Base-by-base conservation (phyloP, 2,888 invertebrate species). In the Zaprionus obscuricornis region DNA sequence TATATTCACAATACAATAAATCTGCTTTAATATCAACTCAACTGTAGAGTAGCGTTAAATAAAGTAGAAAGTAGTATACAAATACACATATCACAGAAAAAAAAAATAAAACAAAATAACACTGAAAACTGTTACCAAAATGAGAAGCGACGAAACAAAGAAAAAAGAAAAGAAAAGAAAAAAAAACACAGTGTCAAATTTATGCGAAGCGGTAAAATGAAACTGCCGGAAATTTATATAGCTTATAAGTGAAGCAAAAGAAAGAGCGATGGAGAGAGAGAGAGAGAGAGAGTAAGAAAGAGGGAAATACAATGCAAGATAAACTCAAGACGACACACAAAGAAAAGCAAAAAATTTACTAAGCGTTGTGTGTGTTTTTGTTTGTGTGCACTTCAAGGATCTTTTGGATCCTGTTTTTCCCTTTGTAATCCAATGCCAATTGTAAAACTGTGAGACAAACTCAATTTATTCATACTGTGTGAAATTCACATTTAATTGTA, bases 201-300 rank as follows among this genome's bases (percentile, higher is more conserved):
- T 66, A 69, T 71, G 63, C 71, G 67, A 78, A 78, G 71, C 67
- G 79, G 64, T 83, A 64, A 83, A 74, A 70, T 36, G 58, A 58
- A 75, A 76, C 75, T 71, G 71, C 64, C 83, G 67, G 79, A 83
- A 74, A 83, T 76, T 83, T 76, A 74, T 83, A 76, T 78, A 59
- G 75, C 83, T 76, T 76, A 83, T 71, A 43, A 56, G 40, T 42
- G 57, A 49, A 14, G 46, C n/a, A 47, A 27, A 13, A 10, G 56
- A 33, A 57, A 7, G 42, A 27, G 26, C 36, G 34, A 42, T 42
- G 57, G 18, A 14, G 74, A n/a, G n/a, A n/a, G n/a, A n/a, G n/a
- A 22, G 18, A 14, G n/a, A n/a, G n/a, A n/a, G n/a, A n/a, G n/a
- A n/a, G n/a, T n/a, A n/a, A n/a, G n/a, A n/a, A n/a, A n/a, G n/a